Evolutionary conservation across 2,797 vertebrate genomes (phyloP), one percentile per base, ranked within the genome.

Genomic region (Coendou prehensilis): DNA sequence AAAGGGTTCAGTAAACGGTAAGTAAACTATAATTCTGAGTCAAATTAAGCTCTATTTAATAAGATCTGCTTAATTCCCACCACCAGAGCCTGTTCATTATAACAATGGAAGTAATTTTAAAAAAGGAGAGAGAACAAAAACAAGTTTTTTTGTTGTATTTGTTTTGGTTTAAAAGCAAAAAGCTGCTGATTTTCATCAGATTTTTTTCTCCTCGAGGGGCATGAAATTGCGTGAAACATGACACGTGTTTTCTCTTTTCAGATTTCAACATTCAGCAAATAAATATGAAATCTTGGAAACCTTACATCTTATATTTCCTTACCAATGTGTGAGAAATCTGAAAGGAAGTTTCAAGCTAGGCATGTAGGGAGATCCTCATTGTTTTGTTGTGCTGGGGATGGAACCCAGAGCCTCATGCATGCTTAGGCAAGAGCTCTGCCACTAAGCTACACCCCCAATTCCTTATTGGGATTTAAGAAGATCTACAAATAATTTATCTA

Each of bases 31-130:
- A 88, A 91, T 75, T 37, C 8, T 33, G 45, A 47, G 26, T 41
- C 37, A 95, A 73, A 81, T 91, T 73, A 96, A 86, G 47, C 52
- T 61, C 41, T 80, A 22, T 23, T 37, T 75, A 56, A 79, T 54
- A 73, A 71, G 59, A 69, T 69, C 9, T 96, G 63, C 33, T 69
- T 59, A 61, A 83, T 8, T 50, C 45, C n/a, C 14, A 76, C 18
- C 18, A 56, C 5, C 13, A 67, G 45, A 52, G 13, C 45, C n/a
- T 81, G 57, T 67, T 76, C 37, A n/a, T 67, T 81, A 33, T 20
- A 88, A 52, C 59, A 59, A 78, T 57, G 6, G 67, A 93, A 95
- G 22, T 2, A 26, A 30, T 37, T 57, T 37, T 63, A 20, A n/a
- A 28, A 47, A 23, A 50, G 26, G 23, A 50, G 45, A 47, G 71